Evolutionary conservation across 2,797 vertebrate species (phyloP).

Genomic region (Danionella dracula): DNA sequence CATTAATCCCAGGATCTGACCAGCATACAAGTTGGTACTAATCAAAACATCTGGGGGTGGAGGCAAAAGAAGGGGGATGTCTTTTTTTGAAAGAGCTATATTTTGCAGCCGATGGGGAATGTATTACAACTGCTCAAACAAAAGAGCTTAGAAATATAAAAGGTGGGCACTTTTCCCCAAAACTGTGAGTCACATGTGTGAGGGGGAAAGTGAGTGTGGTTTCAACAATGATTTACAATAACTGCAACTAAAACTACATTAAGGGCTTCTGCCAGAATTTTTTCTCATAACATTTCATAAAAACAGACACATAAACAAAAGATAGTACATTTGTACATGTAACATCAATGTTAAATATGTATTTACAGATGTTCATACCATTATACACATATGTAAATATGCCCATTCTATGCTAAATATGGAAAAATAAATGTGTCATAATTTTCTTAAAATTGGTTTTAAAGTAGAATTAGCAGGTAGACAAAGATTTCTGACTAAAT

Average conservation of each 20-base stretch:
- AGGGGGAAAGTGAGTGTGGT: background rate
- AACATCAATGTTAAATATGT: too few relatives aligned
- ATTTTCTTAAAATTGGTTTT: too few relatives aligned
- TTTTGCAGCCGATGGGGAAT: slow-evolving; percentile 60
- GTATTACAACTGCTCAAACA: slow-evolving; percentile 51
- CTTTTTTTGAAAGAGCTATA: slow-evolving; percentile 62
- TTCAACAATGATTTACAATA: slow-evolving; percentile 3
- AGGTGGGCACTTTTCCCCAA: slow-evolving; percentile 40
- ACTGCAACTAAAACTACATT: background rate
- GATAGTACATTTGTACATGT: too few relatives aligned
- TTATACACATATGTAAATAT: too few relatives aligned
- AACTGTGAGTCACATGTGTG: slow-evolving; percentile 8
- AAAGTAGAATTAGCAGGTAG: too few relatives aligned
- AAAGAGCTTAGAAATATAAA: slow-evolving; percentile 50
- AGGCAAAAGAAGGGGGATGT: slow-evolving; percentile 62
- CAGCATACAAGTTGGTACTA: slow-evolving; percentile 90
- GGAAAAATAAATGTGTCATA: too few relatives aligned
- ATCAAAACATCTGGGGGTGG: slow-evolving; percentile 91
- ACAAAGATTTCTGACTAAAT: too few relatives aligned
- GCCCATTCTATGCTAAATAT: too few relatives aligned
- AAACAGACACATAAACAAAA: too few relatives aligned
- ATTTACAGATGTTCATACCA: too few relatives aligned
- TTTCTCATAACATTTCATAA: too few relatives aligned
- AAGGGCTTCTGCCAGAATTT: slow-evolving; percentile 1
- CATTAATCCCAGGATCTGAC: slow-evolving; percentile 99